Evolutionary conservation across 2,888 invertebrate genomes (phyloP).

Genomic region (Athalia cordata): DNA sequence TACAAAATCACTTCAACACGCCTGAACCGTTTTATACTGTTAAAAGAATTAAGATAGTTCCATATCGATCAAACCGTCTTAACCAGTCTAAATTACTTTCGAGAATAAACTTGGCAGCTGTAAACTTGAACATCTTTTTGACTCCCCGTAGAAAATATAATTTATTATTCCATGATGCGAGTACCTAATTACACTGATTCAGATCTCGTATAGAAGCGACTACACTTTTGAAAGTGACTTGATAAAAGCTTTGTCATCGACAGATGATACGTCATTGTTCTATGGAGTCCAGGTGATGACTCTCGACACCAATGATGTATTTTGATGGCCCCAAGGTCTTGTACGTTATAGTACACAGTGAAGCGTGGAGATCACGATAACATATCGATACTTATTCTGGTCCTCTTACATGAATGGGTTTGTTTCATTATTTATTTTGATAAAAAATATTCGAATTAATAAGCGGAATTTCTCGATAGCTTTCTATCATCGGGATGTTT

Average conservation of each 20-base stretch:
- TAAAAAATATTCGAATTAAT: too few relatives aligned
- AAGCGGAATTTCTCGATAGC: too few relatives aligned
- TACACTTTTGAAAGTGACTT: not conserved
- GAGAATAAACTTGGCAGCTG: not conserved
- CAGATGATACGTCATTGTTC: constrained; percentile 45
- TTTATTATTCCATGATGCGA: constrained; percentile 1
- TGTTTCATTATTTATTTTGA: not conserved
- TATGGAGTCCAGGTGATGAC: constrained; percentile 44
- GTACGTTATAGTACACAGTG: not conserved
- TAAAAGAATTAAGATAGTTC: too few relatives aligned
- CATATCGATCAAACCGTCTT: too few relatives aligned
- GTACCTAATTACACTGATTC: constrained; percentile 36
- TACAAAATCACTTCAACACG: too few relatives aligned
- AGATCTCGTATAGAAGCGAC: constrained; percentile 15
- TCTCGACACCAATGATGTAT: constrained; percentile 39
- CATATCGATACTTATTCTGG: constrained; percentile 23
- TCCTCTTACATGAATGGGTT: not conserved
- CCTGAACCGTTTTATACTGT: too few relatives aligned
- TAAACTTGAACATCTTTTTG: not conserved
- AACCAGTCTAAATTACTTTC: not conserved
- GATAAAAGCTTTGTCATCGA: constrained; percentile 41
- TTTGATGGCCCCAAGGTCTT: constrained; percentile 31
- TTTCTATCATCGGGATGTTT: not conserved
- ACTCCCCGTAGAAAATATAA: constrained; percentile 4
- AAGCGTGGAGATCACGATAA: constrained; percentile 14